Conservation (phyloP, 1,140 invertebrate genomes). For the Drosophila azteca region DNA sequence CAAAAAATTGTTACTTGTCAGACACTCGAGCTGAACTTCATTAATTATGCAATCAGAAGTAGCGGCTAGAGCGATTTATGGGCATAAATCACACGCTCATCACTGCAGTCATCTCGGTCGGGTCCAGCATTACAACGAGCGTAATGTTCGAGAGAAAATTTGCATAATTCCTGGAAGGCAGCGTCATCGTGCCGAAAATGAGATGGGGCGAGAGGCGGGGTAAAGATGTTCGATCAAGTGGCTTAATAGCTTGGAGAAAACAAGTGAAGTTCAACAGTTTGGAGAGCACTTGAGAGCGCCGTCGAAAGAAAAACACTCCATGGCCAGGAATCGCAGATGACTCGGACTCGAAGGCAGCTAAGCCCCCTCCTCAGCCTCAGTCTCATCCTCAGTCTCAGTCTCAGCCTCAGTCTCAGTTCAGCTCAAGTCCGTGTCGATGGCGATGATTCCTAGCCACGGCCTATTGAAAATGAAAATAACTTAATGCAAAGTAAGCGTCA, state of each 20-base stretch:
- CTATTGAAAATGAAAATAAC: slow-evolving; percentile 82
- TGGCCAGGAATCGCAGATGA: slow-evolving; percentile 32
- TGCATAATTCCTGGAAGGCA: slow-evolving; percentile 77
- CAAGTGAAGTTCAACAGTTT: slow-evolving; percentile 82
- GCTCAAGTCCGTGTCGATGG: slow-evolving; percentile 8
- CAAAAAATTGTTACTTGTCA: slow-evolving; percentile 61
- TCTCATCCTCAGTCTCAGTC: too few species aligned
- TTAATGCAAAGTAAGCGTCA: slow-evolving; percentile 79
- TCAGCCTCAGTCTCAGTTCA: too few species aligned
- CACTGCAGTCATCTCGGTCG: slow-evolving; percentile 13
- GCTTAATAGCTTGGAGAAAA: slow-evolving; percentile 81
- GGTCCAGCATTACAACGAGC: slow-evolving; percentile 39
- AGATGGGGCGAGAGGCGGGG: not conserved
- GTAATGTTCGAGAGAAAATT: slow-evolving; percentile 58
- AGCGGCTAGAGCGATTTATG: slow-evolving; percentile 80
- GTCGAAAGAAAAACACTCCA: slow-evolving; percentile 76
- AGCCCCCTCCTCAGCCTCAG: slow-evolving; percentile 8
- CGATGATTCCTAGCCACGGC: slow-evolving; percentile 59
- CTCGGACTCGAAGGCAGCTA: slow-evolving; percentile 12
- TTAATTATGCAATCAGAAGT: slow-evolving; percentile 82
- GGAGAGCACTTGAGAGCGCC: slow-evolving; percentile 74
- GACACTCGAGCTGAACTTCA: slow-evolving; percentile 49
- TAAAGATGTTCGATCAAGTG: slow-evolving; percentile 58
- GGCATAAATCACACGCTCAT: slow-evolving; percentile 79
- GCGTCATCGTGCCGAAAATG: slow-evolving; percentile 41